Conservation (phyloP, 2,113 vertebrate genomes). For the Datnioides undecimradiatus region DNA sequence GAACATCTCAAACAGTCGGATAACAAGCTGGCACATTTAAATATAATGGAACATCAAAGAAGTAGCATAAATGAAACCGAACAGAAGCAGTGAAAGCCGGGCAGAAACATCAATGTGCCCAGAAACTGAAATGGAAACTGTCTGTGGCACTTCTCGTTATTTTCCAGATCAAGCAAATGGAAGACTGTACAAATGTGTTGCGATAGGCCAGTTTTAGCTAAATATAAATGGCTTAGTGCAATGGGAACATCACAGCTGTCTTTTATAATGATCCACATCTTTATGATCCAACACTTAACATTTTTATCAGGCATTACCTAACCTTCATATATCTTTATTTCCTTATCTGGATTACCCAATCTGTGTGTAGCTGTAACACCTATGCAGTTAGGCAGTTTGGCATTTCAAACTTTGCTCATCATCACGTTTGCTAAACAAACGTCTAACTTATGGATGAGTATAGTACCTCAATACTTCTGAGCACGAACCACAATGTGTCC, state of each 20-base stretch:
- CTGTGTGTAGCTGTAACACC: neutral
- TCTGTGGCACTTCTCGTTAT: conserved; percentile 34
- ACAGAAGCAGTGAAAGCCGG: neutral
- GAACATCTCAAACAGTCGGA: neutral
- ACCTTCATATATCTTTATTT: conserved; percentile 14
- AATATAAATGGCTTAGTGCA: neutral
- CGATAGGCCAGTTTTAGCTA: neutral
- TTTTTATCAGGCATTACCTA: conserved; percentile 15
- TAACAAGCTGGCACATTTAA: neutral
- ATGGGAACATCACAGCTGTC: neutral
- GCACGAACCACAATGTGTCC: neutral
- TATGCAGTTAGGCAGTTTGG: neutral
- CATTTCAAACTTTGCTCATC: neutral
- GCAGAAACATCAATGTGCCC: conserved; percentile 19
- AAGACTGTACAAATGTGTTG: conserved; percentile 1
- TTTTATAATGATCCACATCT: neutral
- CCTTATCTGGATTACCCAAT: conserved; percentile 25
- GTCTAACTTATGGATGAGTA: conserved; percentile 17
- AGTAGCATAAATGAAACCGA: neutral
- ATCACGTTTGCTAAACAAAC: conserved; percentile 12
- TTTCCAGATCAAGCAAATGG: conserved; percentile 34
- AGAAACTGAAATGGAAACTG: conserved; percentile 39
- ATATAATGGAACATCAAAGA: neutral
- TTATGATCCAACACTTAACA: neutral
- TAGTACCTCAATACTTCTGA: neutral